A percentile compares a stretch with the other conserved stretches of the same genome.
These are phyloP conservation scores for Brachionus angularis DNA, from an alignment of 1,140 invertebrate species.

Conservation along the genomic window DNA sequence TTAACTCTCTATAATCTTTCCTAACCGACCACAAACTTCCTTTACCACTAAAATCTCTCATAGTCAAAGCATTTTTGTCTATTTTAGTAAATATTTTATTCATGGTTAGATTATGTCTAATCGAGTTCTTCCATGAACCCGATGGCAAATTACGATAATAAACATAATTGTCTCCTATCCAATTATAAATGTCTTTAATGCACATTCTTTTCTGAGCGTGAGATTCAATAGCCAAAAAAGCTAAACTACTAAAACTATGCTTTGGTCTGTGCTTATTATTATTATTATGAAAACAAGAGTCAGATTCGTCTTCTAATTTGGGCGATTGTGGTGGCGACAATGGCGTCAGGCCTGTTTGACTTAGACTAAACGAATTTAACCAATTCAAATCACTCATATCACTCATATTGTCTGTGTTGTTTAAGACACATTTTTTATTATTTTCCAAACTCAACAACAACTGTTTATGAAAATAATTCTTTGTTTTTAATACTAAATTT, in stretches of 20 bases:
- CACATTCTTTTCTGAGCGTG: background rate
- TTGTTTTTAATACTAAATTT: too few relatives aligned
- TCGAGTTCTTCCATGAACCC: conserved; percentile 36
- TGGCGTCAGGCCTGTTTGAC: background rate
- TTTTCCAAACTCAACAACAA: too few relatives aligned
- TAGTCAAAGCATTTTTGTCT: conserved; percentile 31
- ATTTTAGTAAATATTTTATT: conserved; percentile 34
- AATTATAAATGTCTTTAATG: conserved; percentile 26
- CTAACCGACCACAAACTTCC: conserved; percentile 30
- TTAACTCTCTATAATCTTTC: background rate
- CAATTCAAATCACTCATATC: conserved; percentile 36
- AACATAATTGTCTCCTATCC: conserved; percentile 24
- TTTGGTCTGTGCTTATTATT: background rate
- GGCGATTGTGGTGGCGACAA: conserved; percentile 5
- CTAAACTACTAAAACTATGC: conserved; percentile 9
- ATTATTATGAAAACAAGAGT: background rate
- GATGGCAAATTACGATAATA: conserved; percentile 29
- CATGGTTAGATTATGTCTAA: background rate
- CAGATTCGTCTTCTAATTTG: background rate
- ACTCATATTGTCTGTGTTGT: too few relatives aligned
- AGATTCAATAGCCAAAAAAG: conserved; percentile 31
- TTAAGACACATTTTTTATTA: too few relatives aligned
- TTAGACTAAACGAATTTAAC: background rate
- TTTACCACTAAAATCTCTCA: conserved; percentile 39
- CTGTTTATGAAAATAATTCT: too few relatives aligned